phyloP scores from a whole-genome alignment of 1,140 invertebrate genomes.

The Caerostris darwini region DNA sequence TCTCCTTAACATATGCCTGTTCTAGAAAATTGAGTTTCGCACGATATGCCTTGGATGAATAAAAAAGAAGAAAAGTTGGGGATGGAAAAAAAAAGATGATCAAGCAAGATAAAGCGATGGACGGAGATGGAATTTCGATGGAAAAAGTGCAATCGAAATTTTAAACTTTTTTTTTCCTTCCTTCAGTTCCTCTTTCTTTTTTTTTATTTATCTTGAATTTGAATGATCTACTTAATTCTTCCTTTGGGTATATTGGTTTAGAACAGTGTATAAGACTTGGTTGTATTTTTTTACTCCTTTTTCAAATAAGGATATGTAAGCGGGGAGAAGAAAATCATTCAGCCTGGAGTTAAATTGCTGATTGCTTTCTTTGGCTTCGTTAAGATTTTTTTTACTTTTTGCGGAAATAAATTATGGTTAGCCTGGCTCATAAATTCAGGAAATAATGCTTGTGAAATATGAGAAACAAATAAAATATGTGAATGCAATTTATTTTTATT shows the following conservation, averaged over 20 bases:
- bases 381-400: background rate
- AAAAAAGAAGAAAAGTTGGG: background rate
- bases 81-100: slow-evolving; percentile 25
- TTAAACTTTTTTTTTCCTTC: slow-evolving; percentile 21
- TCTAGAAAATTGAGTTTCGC: slow-evolving; percentile 58
- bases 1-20: slow-evolving; percentile 60
- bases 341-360: slow-evolving; percentile 39
- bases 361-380: slow-evolving; percentile 14
- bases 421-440: background rate
- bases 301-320: slow-evolving; percentile 30
- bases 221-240: slow-evolving; percentile 58
- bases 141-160: slow-evolving; percentile 49
- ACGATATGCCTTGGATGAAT: slow-evolving; percentile 21
- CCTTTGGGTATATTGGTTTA: slow-evolving; percentile 43
- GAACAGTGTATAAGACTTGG: slow-evolving; percentile 24
- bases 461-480: background rate
- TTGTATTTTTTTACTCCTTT: background rate
- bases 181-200: background rate
- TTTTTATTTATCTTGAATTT: slow-evolving; percentile 52
- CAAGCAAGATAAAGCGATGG: slow-evolving; percentile 39
- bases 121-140: slow-evolving; percentile 64
- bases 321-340: background rate
- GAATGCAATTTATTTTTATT: too few relatives aligned
- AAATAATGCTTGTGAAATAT: background rate
- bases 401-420: slow-evolving; percentile 4